Evolutionary conservation across 2,113 vertebrate species (phyloP), one percentile per base, ranked within the genome.

Genomic region (Cebus imitator): DNA sequence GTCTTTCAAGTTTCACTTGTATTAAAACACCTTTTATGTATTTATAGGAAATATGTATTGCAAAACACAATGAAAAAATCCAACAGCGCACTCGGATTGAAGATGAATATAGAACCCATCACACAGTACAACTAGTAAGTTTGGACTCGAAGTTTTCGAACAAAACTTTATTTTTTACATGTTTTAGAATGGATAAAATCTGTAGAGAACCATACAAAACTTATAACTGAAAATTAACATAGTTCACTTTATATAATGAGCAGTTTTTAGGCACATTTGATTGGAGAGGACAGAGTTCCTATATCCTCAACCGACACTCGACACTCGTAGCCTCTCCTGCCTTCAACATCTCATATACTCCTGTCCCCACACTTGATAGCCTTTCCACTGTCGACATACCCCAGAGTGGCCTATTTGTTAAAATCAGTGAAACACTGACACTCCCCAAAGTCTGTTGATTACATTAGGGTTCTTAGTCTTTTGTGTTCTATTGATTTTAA

Each of bases 51-150:
- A 99, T 99, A 95, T 99, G 99, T 97, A 99, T 99, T 0, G 98
- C 99, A 98, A 99, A 99, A 97, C 99, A 99, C 99, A 99, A 99
- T 93, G 99, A 99, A 98, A 99, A 99, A 98, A 98, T 99, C 25
- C 99, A 99, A 30, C 99, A 99, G 66, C 99, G 84, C 85, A 98
- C 98, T 91, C 99, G 98, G 68, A 96, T 97, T 79, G 98, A 98
- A 64, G 98, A 98, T n/a, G 98, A 99, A 86, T 97, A 98, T 97
- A 98, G 96, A 92, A 97, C 94, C 37, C 99, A 99, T 92, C 99
- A 99, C 80, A 91, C 98, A 83, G 95, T 98, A 92, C 98, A 98
- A 14, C 98, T 99, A 98, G 99, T 99, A 95, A 97, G 98, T 97
- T 78, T 92, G 92, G 73, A 17, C 52, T 97, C 52, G 25, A 61